Evolutionary conservation across 2,797 vertebrate genomes (phyloP).

Genomic region (Enteromius thamalakanensis): DNA sequence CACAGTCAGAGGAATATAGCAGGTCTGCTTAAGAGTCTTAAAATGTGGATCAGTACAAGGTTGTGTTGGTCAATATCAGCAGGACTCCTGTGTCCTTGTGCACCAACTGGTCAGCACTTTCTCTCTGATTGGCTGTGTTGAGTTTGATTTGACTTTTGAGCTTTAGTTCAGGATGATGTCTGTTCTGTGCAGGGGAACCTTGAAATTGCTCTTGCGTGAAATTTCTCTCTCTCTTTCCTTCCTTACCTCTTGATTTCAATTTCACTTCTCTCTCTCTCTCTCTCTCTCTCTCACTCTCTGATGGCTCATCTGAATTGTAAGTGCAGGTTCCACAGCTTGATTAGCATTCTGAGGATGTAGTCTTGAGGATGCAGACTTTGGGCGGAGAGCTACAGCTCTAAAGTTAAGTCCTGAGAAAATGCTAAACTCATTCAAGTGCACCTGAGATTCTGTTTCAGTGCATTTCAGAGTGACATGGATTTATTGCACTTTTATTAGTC

Average conservation of each 20-base stretch:
- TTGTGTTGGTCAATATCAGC: conserved; percentile 5
- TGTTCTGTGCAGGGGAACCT: conserved; percentile 48
- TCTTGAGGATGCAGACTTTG: conserved; percentile 1
- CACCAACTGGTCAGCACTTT: conserved; percentile 15
- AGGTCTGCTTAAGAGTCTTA: not conserved
- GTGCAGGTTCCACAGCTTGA: conserved; percentile 2
- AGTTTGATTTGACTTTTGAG: conserved; percentile 18
- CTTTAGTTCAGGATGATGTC: conserved; percentile 29
- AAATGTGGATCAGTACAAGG: conserved; percentile 21
- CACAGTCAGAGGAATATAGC: not conserved
- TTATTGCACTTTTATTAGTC: not conserved
- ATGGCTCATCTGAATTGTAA: conserved; percentile 21
- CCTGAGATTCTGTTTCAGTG: not conserved
- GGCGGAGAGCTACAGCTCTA: not conserved
- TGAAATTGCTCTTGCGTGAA: conserved; percentile 55
- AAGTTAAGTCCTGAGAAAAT: conserved; percentile 2
- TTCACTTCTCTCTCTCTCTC: conserved; percentile 42
- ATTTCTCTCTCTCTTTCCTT: conserved; percentile 45
- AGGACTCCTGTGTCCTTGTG: conserved; percentile 15
- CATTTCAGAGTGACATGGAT: not conserved
- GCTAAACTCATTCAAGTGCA: not conserved
- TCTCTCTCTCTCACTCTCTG: conserved; percentile 1
- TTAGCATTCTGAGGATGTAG: conserved; percentile 31
- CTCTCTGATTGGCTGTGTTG: conserved; percentile 8
- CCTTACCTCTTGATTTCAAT: conserved; percentile 32